Percentiles rank a stretch among this genome's conserved stretches.
These are phyloP conservation scores for Chionis minor DNA, from an alignment of 2,113 vertebrate genomes.

Conservation along the genomic window DNA sequence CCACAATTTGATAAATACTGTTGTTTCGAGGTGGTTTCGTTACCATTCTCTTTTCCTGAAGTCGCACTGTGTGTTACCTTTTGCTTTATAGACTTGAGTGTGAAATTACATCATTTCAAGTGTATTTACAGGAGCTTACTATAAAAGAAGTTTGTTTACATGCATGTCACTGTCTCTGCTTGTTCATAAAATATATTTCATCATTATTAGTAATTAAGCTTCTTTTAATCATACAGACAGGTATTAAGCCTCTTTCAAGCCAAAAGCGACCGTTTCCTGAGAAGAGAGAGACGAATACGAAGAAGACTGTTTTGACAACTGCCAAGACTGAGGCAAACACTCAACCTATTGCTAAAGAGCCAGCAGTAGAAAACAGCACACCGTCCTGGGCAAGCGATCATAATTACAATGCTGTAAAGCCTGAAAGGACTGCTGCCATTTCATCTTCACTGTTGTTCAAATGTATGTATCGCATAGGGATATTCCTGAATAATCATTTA, in stretches of 20 bases:
- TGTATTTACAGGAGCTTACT: background rate
- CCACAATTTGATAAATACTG: background rate
- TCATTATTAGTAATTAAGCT: background rate
- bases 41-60: background rate
- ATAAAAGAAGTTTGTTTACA: fast-evolving
- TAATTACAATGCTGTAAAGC: conserved; percentile 92
- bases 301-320: conserved; percentile 46
- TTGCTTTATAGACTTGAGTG: background rate
- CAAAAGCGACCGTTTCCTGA: conserved; percentile 77
- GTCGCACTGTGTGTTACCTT: background rate
- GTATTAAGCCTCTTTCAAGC: conserved; percentile 64
- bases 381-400: conserved; percentile 85
- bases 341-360: conserved; percentile 64
- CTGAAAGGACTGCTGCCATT: conserved; percentile 87
- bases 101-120: background rate
- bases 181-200: background rate
- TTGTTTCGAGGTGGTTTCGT: background rate
- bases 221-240: conserved; percentile 58
- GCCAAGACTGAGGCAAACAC: conserved; percentile 58
- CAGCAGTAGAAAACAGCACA: conserved; percentile 75
- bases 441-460: conserved; percentile 87
- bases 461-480: conserved; percentile 93
- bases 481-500: conserved; percentile 69
- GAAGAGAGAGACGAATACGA: conserved; percentile 68
- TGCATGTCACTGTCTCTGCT: background rate